Evolutionary conservation across 2,888 invertebrate genomes (phyloP), one percentile per base, ranked within the genome.

Genomic region (Phanerotoma sp.): DNA sequence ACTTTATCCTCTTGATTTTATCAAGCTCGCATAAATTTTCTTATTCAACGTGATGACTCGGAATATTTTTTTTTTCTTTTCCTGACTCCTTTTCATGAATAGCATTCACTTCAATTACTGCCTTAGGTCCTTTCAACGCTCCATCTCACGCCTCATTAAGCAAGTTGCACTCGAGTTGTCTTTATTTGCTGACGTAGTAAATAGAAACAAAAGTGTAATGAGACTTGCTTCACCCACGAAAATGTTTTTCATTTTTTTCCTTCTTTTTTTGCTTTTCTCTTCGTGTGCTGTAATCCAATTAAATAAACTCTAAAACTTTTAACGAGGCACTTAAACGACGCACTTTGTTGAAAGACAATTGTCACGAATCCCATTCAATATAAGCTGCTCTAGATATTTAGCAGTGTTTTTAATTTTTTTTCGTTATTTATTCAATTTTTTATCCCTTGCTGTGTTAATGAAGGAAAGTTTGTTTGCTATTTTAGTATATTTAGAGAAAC

Each of bases 81-180:
- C 18, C 20, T 11, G 18, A 18, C 35, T 38, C 18, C 11, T 38
- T 13, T 38, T 16, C 20, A 18, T 38, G 16, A 18, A 38, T 38
- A 20, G 20, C 38, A 18, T 38, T 38, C 38, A 38, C 38, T 38
- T 25, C 25, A 25, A 25, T 25, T 25, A 25, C 25, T 25, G 25
- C 25, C 25, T 25, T 48, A n/a, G 15, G 16, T 22, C n/a, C 38
- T 18, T 38, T 49, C 40, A 38, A 49, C 38, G 40, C 28, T 47
- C 15, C 33, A 30, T 49, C 28, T 40, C 40, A 49, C 49, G 49
- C 49, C 49, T 49, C 49, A 49, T 49, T 49, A 49, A 49, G 21
- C 32, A 30, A 30, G 11, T 37, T 40, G 16, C 32, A 49, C 40
- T 49, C 40, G 30, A 49, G 30, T 49, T 32, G 33, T 40, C 40